These are phyloP conservation scores for Nomada goodeniana DNA, from an alignment of 2,888 invertebrate genomes.

Conservation along the genomic window DNA sequence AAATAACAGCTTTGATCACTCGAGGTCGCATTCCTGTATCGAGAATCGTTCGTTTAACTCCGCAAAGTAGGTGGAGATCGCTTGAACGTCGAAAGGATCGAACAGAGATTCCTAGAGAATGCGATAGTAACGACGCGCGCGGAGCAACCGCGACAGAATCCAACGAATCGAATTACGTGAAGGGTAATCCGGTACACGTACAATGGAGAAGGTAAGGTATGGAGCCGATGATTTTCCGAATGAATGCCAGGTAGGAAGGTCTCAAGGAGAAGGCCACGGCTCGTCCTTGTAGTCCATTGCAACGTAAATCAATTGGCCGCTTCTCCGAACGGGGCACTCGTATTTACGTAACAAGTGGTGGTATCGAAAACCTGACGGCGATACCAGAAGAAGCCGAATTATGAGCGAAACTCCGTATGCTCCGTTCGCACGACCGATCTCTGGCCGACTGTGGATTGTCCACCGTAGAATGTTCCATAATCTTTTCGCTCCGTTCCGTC, in stretches of 20 bases:
- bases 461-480: slow-evolving; percentile 16
- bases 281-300: slow-evolving; percentile 68
- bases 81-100: not conserved
- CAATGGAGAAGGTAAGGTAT: not conserved
- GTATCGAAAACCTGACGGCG: slow-evolving; percentile 59
- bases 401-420: slow-evolving; percentile 48
- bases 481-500: not conserved
- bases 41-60: no score
- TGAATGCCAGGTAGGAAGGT: slow-evolving; percentile 55
- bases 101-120: not conserved
- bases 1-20: no score
- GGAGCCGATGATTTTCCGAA: slow-evolving; percentile 58
- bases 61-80: not conserved
- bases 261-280: slow-evolving; percentile 51
- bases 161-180: slow-evolving; percentile 39
- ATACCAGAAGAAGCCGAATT: slow-evolving; percentile 31
- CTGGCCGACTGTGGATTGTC: slow-evolving; percentile 1
- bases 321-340: slow-evolving; percentile 50
- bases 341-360: slow-evolving; percentile 76
- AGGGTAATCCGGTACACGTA: slow-evolving; percentile 15
- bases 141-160: slow-evolving; percentile 8
- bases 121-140: not conserved
- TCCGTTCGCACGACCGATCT: slow-evolving; percentile 50
- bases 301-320: slow-evolving; percentile 78
- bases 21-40: no score